These are phyloP conservation scores for Agonopterix subpropinquella DNA, from an alignment of 2,888 invertebrate species.

Conservation along the genomic window DNA sequence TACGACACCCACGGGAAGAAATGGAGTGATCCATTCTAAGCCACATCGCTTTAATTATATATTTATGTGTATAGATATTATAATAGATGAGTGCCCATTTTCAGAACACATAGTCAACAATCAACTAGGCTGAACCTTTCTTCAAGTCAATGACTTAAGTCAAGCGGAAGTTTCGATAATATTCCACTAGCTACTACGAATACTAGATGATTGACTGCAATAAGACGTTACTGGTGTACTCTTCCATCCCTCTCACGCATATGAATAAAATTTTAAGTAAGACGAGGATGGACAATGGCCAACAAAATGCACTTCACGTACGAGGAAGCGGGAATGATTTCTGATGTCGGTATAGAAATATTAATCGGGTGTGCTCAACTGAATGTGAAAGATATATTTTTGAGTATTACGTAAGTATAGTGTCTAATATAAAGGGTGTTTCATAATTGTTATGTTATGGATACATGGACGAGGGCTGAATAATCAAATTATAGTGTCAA, in stretches of 20 bases:
- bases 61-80: too few relatives aligned
- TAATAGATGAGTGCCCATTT: too few relatives aligned
- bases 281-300: conserved; percentile 33
- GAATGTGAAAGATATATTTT: conserved; percentile 12
- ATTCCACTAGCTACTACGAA: conserved; percentile 69
- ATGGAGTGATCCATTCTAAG: too few relatives aligned
- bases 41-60: too few relatives aligned
- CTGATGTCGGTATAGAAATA: conserved; percentile 60
- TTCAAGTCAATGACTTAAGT: conserved; percentile 58
- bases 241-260: conserved; percentile 29
- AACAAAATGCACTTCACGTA: conserved; percentile 65
- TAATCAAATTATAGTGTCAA: too few relatives aligned
- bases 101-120: not conserved
- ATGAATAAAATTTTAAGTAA: conserved; percentile 11
- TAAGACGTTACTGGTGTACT: conserved; percentile 33
- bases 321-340: conserved; percentile 67
- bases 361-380: conserved; percentile 43
- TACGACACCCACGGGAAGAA: too few relatives aligned
- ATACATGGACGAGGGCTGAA: too few relatives aligned
- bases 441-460: too few relatives aligned
- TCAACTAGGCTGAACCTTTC: conserved; percentile 11
- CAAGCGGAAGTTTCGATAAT: conserved; percentile 67
- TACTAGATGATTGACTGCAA: conserved; percentile 70
- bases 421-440: too few relatives aligned
- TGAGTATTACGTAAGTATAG: too few relatives aligned